These are phyloP conservation scores for Montipora cactus DNA, from an alignment of 64 coral and sea anemone genomes.

Conservation along the genomic window DNA sequence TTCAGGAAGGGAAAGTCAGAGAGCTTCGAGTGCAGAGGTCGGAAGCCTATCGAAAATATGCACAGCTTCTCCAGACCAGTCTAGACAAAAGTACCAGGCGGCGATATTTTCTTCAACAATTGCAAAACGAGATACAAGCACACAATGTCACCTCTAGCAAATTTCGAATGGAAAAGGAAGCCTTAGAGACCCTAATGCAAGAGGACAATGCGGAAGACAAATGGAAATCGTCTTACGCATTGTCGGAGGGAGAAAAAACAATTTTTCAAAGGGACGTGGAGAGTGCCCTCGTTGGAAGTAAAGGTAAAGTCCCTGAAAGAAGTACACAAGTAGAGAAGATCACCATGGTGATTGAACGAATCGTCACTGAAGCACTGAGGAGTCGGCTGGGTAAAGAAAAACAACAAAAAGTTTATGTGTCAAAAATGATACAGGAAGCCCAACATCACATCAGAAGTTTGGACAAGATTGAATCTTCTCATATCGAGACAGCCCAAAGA, in stretches of 20 bases:
- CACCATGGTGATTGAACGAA: slow-evolving; percentile 8
- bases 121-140: slow-evolving; percentile 56
- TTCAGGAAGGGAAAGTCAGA: slow-evolving; percentile 70
- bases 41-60: slow-evolving; percentile 13
- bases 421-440: slow-evolving; percentile 59
- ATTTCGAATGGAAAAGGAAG: slow-evolving; percentile 41
- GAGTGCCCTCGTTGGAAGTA: background rate
- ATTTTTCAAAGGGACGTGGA: slow-evolving; percentile 17
- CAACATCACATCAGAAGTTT: slow-evolving; percentile 56
- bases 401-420: slow-evolving; percentile 1
- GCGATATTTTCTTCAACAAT: slow-evolving; percentile 55
- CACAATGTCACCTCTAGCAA: slow-evolving; percentile 30
- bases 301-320: background rate
- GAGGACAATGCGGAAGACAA: slow-evolving; percentile 23
- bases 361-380: slow-evolving; percentile 42
- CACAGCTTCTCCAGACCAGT: slow-evolving; percentile 41
- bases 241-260: slow-evolving; percentile 39
- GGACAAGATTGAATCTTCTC: slow-evolving; percentile 21
- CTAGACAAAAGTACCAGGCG: slow-evolving; percentile 60
- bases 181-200: slow-evolving; percentile 18
- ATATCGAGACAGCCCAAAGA: background rate
- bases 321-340: slow-evolving; percentile 4
- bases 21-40: slow-evolving; percentile 66
- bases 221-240: background rate
- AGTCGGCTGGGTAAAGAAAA: slow-evolving; percentile 1